These are phyloP conservation scores for Pipa parva DNA, from an alignment of 2,113 vertebrate genomes.

Conservation along the genomic window DNA sequence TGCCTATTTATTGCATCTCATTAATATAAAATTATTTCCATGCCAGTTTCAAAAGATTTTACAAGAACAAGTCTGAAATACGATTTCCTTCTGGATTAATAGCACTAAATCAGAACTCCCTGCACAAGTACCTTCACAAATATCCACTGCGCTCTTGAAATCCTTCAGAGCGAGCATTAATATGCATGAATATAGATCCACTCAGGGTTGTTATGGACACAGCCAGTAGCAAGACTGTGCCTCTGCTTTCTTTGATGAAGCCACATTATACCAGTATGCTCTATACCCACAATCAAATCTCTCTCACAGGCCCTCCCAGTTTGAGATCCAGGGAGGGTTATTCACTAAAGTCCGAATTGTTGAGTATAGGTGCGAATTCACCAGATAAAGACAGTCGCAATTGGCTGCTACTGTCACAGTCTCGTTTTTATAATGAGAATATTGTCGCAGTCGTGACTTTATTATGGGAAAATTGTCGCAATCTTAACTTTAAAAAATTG, in stretches of 20 bases:
- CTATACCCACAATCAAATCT: not conserved
- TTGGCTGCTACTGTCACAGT: no score
- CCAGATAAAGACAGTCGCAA: no score
- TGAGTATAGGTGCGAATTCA: no score
- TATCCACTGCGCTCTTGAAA: conserved; percentile 9
- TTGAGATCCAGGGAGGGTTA: conserved; percentile 12
- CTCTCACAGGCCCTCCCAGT: not conserved
- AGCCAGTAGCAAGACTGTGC: not conserved
- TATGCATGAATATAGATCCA: conserved; percentile 20
- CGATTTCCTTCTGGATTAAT: conserved; percentile 22
- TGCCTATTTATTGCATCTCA: no score
- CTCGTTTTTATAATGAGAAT: no score
- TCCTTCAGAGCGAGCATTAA: conserved; percentile 9
- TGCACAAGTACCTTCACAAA: conserved; percentile 8
- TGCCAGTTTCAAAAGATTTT: not conserved
- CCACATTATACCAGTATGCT: not conserved
- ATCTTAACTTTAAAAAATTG: no score
- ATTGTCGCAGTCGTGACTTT: no score
- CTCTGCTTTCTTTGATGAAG: not conserved
- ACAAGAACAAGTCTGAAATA: conserved; percentile 14
- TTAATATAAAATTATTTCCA: not conserved
- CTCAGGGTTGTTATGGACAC: conserved; percentile 32
- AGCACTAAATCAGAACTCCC: conserved; percentile 22
- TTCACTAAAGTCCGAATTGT: no score
- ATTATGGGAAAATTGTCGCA: no score